Percentiles rank a stretch among this genome's conserved stretches.
These are phyloP conservation scores for Actinia equina DNA, from an alignment of 64 coral and sea anemone genomes.

Conservation along the genomic window DNA sequence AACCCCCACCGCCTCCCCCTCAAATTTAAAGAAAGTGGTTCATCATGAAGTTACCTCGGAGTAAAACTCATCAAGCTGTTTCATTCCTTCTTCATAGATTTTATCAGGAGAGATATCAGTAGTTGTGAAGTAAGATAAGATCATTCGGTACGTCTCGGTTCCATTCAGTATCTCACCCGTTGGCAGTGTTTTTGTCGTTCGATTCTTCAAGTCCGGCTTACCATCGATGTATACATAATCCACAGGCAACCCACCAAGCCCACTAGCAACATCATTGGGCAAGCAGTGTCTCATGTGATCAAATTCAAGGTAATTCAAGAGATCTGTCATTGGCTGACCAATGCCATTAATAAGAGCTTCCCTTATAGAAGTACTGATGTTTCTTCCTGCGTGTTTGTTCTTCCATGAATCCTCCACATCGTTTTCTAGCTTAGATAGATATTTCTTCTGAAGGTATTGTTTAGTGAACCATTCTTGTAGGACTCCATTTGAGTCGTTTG, in stretches of 20 bases:
- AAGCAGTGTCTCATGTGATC: constrained; percentile 65
- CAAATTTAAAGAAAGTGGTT: too few relatives aligned
- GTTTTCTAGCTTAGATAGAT: constrained; percentile 36
- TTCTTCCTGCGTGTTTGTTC: constrained; percentile 41
- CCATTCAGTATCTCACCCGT: constrained; percentile 79
- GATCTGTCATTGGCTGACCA: constrained; percentile 68
- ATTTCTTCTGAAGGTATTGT: constrained; percentile 6
- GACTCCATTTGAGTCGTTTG: constrained; percentile 29
- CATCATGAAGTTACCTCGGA: constrained; percentile 27
- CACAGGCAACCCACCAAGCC: constrained; percentile 45
- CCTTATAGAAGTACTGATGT: constrained; percentile 51
- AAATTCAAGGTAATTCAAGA: constrained; percentile 70
- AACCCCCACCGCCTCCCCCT: too few relatives aligned
- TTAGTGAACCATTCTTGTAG: constrained; percentile 64
- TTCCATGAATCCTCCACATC: constrained; percentile 63
- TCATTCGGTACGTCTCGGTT: constrained; percentile 59
- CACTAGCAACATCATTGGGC: constrained; percentile 54
- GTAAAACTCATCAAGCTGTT: constrained; percentile 60
- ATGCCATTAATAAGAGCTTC: constrained; percentile 59
- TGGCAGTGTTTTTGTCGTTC: constrained; percentile 65
- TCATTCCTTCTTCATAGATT: constrained; percentile 71
- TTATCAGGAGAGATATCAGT: constrained; percentile 77
- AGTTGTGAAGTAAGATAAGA: constrained; percentile 85
- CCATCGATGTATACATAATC: constrained; percentile 65
- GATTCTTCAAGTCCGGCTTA: constrained; percentile 32